A percentile compares a stretch with the other conserved stretches of the same genome.
Evolutionary conservation across 2,113 vertebrate genomes (phyloP).

Genomic region (Pimephales promelas): DNA sequence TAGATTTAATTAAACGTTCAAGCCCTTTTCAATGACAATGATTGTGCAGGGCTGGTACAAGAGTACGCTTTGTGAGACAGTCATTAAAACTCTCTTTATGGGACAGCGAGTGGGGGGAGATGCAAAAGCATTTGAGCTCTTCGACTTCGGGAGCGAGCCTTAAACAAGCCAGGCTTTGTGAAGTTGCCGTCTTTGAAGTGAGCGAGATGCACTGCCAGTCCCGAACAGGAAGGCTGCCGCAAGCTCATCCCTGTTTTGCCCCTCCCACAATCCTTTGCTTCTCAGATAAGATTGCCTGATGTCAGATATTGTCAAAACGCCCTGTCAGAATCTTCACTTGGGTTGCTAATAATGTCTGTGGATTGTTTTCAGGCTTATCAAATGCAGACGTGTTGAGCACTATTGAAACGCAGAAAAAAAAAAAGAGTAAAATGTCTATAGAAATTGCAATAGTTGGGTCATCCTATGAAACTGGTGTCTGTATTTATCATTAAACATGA

Average conservation of each 20-base stretch:
- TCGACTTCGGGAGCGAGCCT: conserved; percentile 45
- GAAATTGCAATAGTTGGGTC: not conserved
- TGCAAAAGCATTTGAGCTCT: conserved; percentile 46
- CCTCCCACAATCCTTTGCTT: conserved; percentile 36
- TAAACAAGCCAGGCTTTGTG: conserved; percentile 61
- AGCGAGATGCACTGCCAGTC: conserved; percentile 37
- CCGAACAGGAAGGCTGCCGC: conserved; percentile 5
- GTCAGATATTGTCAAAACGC: conserved; percentile 22
- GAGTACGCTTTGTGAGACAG: conserved; percentile 56
- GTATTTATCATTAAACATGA: not conserved
- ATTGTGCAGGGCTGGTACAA: conserved; percentile 50
- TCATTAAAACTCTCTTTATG: conserved; percentile 60
- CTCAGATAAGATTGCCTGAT: conserved; percentile 42
- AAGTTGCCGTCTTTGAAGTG: conserved; percentile 56
- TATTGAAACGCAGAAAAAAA: not conserved
- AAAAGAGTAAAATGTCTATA: not conserved
- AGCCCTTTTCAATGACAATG: conserved; percentile 52
- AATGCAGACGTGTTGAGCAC: not conserved
- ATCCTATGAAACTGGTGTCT: not conserved
- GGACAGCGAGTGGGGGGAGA: conserved; percentile 21
- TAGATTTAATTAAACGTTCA: conserved; percentile 49
- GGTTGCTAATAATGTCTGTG: not conserved
- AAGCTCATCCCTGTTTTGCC: conserved; percentile 28
- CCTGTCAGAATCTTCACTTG: not conserved
- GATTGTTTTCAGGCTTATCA: conserved; percentile 5